Evolutionary conservation across 2,888 invertebrate genomes (phyloP), one percentile per base, ranked within the genome.

Genomic region (Lymantria monacha): DNA sequence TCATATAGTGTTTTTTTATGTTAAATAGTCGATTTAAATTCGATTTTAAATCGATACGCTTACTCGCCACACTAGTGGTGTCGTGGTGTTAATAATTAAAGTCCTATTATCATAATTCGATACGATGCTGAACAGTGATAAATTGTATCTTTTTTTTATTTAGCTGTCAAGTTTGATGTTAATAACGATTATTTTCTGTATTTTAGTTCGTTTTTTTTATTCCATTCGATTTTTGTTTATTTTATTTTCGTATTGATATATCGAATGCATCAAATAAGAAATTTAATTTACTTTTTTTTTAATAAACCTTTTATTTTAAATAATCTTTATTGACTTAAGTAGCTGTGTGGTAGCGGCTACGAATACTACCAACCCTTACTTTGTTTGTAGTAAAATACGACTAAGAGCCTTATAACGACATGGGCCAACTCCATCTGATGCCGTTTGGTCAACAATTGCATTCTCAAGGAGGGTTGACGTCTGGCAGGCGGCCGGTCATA

Each of bases 11-110:
- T 54, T 53, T 53, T 57, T 58, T 55, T 67, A 76, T 74, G 72
- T 22, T 66, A 74, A 76, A 66, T 53, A 57, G 60, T 57, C 69
- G 68, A 74, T 74, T 76, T 69, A 65, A 67, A 75, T 74, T 68
- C 75, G 66, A 69, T 68, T 66, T 64, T 50, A 63, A 65, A 66
- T 61, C 64, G 71, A 70, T 65, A 59, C 57, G 14, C 49, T 63
- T 59, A 59, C 65, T 57, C 55, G 62, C 61, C 64, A 49, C 57
- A 36, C 65, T 59, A 70, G 61, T 59, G 52, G 59, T 66, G 60
- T 67, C 51, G 57, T 49, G 48, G 57, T 52, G 55, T 53, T 48
- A 61, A 59, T 68, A 74, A 74, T 74, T 73, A 73, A 70, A 69
- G 50, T 58, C 46, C 65, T 59, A 71, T 73, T 70, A 67, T 67